Percentiles rank a stretch among this genome's conserved stretches.
Evolutionary conservation across 2,888 invertebrate genomes (phyloP).

Genomic region (Agapetus fuscipes): DNA sequence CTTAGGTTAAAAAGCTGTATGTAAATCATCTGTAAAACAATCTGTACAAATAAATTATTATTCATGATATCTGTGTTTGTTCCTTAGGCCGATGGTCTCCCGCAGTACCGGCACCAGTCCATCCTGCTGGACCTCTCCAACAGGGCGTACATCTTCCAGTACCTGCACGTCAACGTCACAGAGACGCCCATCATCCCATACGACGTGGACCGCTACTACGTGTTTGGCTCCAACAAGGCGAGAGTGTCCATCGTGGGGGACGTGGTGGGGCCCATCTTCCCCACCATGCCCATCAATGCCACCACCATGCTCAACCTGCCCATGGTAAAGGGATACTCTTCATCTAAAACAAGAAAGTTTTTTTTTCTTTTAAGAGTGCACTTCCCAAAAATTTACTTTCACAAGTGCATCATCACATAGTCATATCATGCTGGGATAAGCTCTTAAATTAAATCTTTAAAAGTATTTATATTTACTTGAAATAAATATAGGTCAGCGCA

Average conservation of each 20-base stretch:
- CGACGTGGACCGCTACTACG: constrained; percentile 82
- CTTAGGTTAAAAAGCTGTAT: too few relatives aligned
- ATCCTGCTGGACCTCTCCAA: constrained; percentile 86
- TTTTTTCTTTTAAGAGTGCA: too few relatives aligned
- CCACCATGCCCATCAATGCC: constrained; percentile 86
- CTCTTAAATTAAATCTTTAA: too few relatives aligned
- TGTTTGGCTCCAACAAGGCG: constrained; percentile 86
- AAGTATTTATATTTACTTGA: too few relatives aligned
- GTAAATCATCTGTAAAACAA: too few relatives aligned
- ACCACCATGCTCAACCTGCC: constrained; percentile 70
- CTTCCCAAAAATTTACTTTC: too few relatives aligned
- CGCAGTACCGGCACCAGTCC: constrained; percentile 87
- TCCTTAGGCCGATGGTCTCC: constrained; percentile 78
- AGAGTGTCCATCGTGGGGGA: constrained; percentile 78
- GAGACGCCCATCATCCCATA: constrained; percentile 90
- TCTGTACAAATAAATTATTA: too few relatives aligned
- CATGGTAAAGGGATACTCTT: constrained; percentile 48
- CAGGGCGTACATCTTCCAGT: constrained; percentile 84
- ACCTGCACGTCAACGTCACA: constrained; percentile 92
- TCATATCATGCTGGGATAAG: too few relatives aligned
- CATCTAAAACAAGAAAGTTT: too few relatives aligned
- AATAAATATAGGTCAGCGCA: too few relatives aligned
- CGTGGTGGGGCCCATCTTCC: constrained; percentile 88
- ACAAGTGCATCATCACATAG: too few relatives aligned
- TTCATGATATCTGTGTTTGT: too few relatives aligned